phyloP scores from a whole-genome alignment of 2,113 vertebrate species.

The Haemorhous mexicanus region DNA sequence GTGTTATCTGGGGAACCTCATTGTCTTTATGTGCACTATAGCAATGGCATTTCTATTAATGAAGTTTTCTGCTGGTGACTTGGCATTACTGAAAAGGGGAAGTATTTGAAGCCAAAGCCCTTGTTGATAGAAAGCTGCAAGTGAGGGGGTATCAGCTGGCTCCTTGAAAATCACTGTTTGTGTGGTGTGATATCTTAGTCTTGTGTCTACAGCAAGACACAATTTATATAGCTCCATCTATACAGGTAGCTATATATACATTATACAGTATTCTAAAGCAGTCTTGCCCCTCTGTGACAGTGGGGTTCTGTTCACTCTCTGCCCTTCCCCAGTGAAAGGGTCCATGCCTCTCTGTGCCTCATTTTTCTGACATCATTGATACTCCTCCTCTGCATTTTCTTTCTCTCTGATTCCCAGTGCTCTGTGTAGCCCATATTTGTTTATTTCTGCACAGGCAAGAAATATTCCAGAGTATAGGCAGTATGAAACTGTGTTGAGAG shows the following conservation, averaged over 20 bases:
- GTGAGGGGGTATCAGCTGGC: not conserved
- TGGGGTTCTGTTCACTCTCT: not conserved
- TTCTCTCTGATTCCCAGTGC: not conserved
- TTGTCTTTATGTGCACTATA: not conserved
- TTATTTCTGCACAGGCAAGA: not conserved
- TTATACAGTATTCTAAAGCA: not conserved
- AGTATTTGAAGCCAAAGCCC: not conserved
- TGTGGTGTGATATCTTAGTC: not conserved
- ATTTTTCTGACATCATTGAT: fast-evolving
- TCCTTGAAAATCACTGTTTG: not conserved
- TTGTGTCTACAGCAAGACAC: not conserved
- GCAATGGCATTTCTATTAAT: not conserved
- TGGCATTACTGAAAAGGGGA: not conserved
- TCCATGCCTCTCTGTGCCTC: not conserved
- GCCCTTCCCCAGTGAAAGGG: not conserved
- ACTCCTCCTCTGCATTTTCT: not conserved
- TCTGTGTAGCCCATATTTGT: not conserved
- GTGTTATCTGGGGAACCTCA: not conserved
- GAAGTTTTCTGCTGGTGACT: not conserved
- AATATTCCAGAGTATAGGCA: not conserved
- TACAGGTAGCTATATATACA: not conserved
- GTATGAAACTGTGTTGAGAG: not conserved
- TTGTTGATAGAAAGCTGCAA: not conserved
- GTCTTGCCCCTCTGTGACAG: fast-evolving
- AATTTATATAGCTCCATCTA: not conserved